Conservation (phyloP, 2,888 invertebrate species). For the Lucinisca nassula region DNA sequence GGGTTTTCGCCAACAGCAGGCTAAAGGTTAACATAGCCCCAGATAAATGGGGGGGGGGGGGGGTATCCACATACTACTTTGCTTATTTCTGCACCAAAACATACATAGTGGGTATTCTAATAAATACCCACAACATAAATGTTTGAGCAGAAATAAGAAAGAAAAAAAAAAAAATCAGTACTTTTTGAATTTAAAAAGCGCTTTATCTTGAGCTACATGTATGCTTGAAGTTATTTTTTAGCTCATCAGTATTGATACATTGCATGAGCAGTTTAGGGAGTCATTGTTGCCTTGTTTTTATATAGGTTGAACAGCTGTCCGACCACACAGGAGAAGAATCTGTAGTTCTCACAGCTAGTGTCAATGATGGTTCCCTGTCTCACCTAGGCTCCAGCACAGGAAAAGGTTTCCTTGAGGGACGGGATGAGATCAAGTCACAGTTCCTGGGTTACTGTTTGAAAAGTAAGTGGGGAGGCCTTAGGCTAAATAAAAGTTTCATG, state of each 20-base stretch:
- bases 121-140: too few relatives aligned
- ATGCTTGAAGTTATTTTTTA: neutral
- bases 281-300: neutral
- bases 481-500: too few relatives aligned
- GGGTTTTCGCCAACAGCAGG: too few relatives aligned
- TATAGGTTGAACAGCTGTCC: conserved; percentile 61
- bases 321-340: conserved; percentile 66
- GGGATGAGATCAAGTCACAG: conserved; percentile 67
- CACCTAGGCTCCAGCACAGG: conserved; percentile 66
- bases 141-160: neutral
- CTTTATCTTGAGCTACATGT: neutral
- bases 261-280: neutral
- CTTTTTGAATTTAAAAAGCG: neutral
- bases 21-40: too few relatives aligned
- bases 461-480: too few relatives aligned
- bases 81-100: too few relatives aligned
- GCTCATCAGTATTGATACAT: neutral
- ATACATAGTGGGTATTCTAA: too few relatives aligned
- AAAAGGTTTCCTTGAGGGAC: conserved; percentile 60
- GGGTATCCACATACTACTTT: too few relatives aligned
- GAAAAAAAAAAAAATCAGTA: neutral
- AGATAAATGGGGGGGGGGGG: too few relatives aligned
- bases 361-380: conserved; percentile 63
- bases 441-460: conserved; percentile 63
- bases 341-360: conserved; percentile 61